These are phyloP conservation scores for Amblyteles armatorius DNA, from an alignment of 2,888 invertebrate species.

Conservation along the genomic window DNA sequence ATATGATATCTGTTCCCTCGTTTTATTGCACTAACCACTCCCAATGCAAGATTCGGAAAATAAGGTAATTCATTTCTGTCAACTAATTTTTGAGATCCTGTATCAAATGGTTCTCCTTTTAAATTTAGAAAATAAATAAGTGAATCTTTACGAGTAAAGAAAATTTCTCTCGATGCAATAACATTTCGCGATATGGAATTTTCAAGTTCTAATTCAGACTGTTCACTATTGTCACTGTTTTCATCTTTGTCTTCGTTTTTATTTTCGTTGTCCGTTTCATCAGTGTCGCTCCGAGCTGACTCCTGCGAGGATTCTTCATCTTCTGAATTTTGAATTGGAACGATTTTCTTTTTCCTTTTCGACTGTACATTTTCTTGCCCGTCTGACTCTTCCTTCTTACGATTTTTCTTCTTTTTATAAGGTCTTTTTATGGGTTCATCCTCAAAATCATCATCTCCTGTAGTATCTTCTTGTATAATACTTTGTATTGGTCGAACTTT, in stretches of 20 bases:
- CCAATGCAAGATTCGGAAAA: background rate
- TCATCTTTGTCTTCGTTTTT: background rate
- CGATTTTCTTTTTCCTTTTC: background rate
- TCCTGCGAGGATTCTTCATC: background rate
- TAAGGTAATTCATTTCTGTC: slow-evolving; percentile 15
- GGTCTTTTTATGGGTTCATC: no score
- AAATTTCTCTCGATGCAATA: slow-evolving; percentile 19
- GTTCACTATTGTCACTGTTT: background rate
- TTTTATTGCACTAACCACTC: slow-evolving; percentile 15
- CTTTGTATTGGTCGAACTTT: no score
- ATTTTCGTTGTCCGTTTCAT: background rate
- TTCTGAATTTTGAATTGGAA: background rate
- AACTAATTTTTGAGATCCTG: slow-evolving; percentile 24
- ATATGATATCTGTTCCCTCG: slow-evolving; percentile 38
- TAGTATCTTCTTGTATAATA: no score
- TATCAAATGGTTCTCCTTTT: slow-evolving; percentile 34
- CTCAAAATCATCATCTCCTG: no score
- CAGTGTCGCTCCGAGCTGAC: background rate
- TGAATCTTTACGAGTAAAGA: background rate
- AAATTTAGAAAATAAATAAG: slow-evolving; percentile 11
- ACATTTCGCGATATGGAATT: slow-evolving; percentile 7
- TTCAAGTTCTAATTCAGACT: background rate
- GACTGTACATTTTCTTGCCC: no score
- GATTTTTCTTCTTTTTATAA: no score
- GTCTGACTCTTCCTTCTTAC: no score